Conservation (phyloP, 2,113 vertebrate genomes). For the Gopherus flavomarginatus region DNA sequence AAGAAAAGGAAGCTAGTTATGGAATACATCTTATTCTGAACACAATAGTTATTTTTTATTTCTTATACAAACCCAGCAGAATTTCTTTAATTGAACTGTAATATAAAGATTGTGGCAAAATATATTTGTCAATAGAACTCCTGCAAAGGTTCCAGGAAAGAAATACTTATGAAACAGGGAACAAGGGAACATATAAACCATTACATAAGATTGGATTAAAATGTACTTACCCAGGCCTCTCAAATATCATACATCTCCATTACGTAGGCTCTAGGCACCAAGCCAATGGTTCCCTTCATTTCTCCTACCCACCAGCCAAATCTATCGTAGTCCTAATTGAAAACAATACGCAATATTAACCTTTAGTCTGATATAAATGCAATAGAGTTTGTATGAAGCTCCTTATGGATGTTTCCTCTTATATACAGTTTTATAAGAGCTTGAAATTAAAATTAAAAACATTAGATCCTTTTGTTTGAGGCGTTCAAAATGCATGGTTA, state of each 20-base stretch:
- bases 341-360: conserved; percentile 87
- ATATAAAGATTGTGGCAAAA: conserved; percentile 64
- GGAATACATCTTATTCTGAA: conserved; percentile 47
- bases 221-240: conserved; percentile 88
- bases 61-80: conserved; percentile 60
- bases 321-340: conserved; percentile 93
- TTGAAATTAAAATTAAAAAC: conserved; percentile 77
- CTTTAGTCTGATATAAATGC: conserved; percentile 83
- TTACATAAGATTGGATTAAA: conserved; percentile 88
- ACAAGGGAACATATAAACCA: conserved; percentile 84
- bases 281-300: conserved; percentile 93
- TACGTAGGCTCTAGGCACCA: conserved; percentile 96
- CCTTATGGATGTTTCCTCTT: conserved; percentile 78
- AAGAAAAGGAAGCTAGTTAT: conserved; percentile 10
- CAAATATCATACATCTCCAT: conserved; percentile 94
- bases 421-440: conserved; percentile 76
- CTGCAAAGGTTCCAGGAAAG: conserved; percentile 79
- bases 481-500: conserved; percentile 62
- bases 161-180: conserved; percentile 82
- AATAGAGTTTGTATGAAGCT: conserved; percentile 77
- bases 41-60: conserved; percentile 54
- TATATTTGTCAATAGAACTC: conserved; percentile 79
- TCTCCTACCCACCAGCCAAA: conserved; percentile 99
- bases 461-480: conserved; percentile 66
- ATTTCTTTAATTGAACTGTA: conserved; percentile 70